Evolutionary conservation across 2,797 vertebrate species (phyloP), one percentile per base, ranked within the genome.

Genomic region (Crossoptilon crossoptilon): DNA sequence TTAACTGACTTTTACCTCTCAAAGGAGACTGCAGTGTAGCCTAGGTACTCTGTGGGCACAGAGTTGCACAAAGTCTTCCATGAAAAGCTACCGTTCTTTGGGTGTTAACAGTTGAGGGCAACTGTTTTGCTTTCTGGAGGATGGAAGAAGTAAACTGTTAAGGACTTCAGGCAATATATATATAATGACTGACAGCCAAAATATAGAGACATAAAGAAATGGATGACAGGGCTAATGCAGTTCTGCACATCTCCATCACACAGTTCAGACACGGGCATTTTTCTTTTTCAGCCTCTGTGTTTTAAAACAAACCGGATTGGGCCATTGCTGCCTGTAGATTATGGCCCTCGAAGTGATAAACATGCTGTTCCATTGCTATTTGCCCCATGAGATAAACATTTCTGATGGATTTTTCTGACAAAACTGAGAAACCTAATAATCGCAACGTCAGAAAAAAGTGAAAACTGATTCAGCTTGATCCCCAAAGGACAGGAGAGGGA

Each of bases 321-420:
- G 95, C 92, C 96, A 94, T 91, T 93, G 92, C 95, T 97, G 96
- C 95, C 94, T 97, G 94, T 93, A 96, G 93, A 97, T 97, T 97
- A 96, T 81, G 93, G 96, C 93, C 95, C 95, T 97, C 87, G 88
- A 97, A 97, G 93, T 98, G 97, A 97, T 97, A 98, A 97, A 97
- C 97, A 98, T 91, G 88, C 96, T 97, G 95, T 97, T 97, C 97
- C 96, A 96, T 94, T 94, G 97, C 97, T 95, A 98, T 97, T 97
- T 97, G 95, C 97, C 97, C 97, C 97, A 95, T 94, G 97, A 97
- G 97, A 98, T 96, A 97, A 97, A 97, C 95, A 98, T 97, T 97
- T 97, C 97, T 94, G 85, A 97, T 97, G 96, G 96, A 97, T 97
- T 97, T 97, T 96, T 97, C 96, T 97, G 97, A 97, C 97, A 98